Evolutionary conservation across 2,113 vertebrate genomes (phyloP), one percentile per base, ranked within the genome.

Genomic region (Lepidothrix coronata): DNA sequence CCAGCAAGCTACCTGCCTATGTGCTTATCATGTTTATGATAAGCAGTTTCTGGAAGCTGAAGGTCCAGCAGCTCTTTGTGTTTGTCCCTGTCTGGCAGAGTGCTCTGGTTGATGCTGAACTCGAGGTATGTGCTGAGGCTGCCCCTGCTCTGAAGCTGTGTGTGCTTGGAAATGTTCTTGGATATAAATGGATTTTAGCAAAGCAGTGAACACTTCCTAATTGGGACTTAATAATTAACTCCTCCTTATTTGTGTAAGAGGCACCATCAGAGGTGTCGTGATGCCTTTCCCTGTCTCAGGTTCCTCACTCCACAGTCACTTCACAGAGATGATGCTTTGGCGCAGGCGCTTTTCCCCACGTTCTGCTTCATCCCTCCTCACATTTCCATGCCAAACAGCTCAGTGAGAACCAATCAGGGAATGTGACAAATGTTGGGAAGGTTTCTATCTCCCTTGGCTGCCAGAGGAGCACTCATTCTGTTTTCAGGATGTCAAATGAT

Each of bases 401-500:
- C 88, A 4, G 82, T 59, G 57, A 92, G 93, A 94, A 30, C 88
- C 82, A 91, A 78, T 74, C 88, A 41, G 83, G 65, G 92, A 35
- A 67, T 81, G 55, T 95, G 96, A 94, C 93, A 91, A 93, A 93
- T 77, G 88, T n/a, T 86, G 90, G 59, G 88, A 90, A 86, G 1
- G 8, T 67, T 88, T 77, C 61, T 96, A 13, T 71, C 85, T 96
- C 67, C 68, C 85, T 74, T 55, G 2, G 16, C 90, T 96, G 91
- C 82, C 33, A 58, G 39, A 81, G 70, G 76, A 93, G 89, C 61
- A 17, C 94, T 94, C 31, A 9, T 28, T 71, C 67, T 84, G 82
- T 84, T 95, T 92, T 82, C 92, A 74, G 95, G 85, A 81, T 96
- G 92, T 88, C 92, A 87, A 68, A 88, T 72, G 91, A 68, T 86